Evolutionary conservation across 2,113 vertebrate genomes (phyloP), one percentile per base, ranked within the genome.

Genomic region (Syngnathus typhle): DNA sequence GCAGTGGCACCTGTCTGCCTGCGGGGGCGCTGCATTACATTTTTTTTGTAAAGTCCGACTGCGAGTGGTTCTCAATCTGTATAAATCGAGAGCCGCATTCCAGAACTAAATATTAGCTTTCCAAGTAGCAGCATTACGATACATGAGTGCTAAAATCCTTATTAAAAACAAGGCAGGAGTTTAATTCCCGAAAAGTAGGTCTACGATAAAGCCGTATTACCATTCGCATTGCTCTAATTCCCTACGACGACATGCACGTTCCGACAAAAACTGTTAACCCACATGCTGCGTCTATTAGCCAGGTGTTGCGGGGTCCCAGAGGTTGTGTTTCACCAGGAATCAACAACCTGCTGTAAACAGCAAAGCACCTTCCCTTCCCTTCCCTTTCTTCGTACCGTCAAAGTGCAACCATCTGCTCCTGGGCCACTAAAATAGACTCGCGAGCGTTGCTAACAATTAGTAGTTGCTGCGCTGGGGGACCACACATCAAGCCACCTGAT

Each of bases 401-500:
- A 72, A 65, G 73, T 72, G 32, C 87, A 67, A 77, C 85, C 85
- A 86, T 87, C 85, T 87, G 85, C 85, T 79, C 38, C 7, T 58
- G 43, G 68, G 82, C 77, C 83, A 76, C 87, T 21, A 64, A 87
- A 88, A 89, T 87, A 89, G 82, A 78, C 77, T 82, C 65, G 76
- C 74, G 77, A 84, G 76, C 78, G 78, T 85, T 80, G 80, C 71
- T 85, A 85, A 85, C 84, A 87, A 87, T 84, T 87, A 87, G 73
- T 74, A 60, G 81, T 76, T 44, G 18, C 71, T 64, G 75, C 69
- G 79, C 69, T 75, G 66, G 10, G 80, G 69, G 80, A 83, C 78
- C 65, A 52, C 71, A 82, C 79, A 85, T 81, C 85, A 83, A 76
- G 82, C 85, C 87, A 88, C 87, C 87, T 88, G 82, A 88, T 86